phyloP scores from a whole-genome alignment of 1,140 invertebrate species.

The Trichonephila clavata region DNA sequence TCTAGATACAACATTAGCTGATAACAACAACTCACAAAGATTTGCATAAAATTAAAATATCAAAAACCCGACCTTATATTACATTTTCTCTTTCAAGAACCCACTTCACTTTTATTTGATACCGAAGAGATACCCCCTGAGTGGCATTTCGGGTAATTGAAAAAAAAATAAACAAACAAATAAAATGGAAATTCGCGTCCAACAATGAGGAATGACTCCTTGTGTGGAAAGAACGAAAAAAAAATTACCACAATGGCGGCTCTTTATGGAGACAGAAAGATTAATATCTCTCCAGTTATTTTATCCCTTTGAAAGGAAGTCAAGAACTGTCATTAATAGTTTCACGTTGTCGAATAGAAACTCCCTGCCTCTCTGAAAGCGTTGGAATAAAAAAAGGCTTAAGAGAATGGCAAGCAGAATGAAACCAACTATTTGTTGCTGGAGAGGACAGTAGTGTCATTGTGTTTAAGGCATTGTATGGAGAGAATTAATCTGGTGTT shows the following conservation, averaged over 20 bases:
- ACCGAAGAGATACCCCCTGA: not conserved
- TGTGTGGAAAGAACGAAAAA: not conserved
- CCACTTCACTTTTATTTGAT: not conserved
- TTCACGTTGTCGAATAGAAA: not conserved
- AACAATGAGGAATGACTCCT: not conserved
- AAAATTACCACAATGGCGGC: not conserved
- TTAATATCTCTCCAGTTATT: not conserved
- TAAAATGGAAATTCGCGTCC: not conserved
- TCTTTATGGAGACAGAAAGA: not conserved
- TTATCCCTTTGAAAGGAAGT: constrained; percentile 4
- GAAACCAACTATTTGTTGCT: not conserved
- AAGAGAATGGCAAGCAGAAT: not conserved
- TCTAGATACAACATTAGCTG: not conserved
- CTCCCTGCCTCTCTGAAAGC: not conserved
- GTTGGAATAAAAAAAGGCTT: not conserved
- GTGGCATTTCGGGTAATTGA: not conserved
- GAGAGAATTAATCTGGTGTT: too few species aligned
- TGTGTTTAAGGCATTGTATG: too few species aligned
- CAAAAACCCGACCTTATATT: too few species aligned
- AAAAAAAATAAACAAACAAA: not conserved
- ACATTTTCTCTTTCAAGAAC: not conserved
- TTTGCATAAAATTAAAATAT: too few species aligned
- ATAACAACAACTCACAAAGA: not conserved
- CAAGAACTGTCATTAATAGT: constrained; percentile 31
- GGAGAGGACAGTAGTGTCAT: too few species aligned